phyloP scores from a whole-genome alignment of 2,113 vertebrate genomes.

The Heterocephalus glaber region DNA sequence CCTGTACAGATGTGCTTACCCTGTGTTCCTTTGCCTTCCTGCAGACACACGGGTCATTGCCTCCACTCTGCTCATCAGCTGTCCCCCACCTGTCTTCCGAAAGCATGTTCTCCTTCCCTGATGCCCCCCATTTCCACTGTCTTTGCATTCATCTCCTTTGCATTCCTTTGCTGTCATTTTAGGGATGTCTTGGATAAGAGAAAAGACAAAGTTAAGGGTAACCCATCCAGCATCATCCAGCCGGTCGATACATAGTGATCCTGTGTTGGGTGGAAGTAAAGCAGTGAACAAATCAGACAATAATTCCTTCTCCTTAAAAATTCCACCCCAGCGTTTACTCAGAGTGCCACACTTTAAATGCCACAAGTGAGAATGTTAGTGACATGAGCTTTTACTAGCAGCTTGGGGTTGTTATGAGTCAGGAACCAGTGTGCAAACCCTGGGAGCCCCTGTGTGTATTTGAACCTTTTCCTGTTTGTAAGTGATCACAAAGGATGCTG shows the following conservation, averaged over 20 bases:
- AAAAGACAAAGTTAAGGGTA: not conserved
- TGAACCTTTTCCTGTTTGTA: not conserved
- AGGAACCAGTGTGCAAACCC: not conserved
- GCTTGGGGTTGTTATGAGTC: not conserved
- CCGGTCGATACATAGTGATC: not conserved
- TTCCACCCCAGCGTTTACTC: not conserved
- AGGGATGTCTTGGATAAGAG: not conserved
- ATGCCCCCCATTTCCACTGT: not conserved
- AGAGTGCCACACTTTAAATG: not conserved
- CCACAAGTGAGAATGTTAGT: not conserved
- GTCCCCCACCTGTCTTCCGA: not conserved
- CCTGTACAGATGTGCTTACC: fast-evolving
- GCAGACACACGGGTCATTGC: not conserved
- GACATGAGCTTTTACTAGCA: not conserved
- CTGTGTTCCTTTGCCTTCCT: not conserved
- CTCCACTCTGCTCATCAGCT: not conserved
- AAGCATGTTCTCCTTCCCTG: not conserved
- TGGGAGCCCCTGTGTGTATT: not conserved
- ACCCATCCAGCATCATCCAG: too few relatives aligned
- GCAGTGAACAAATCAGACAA: not conserved
- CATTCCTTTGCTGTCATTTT: not conserved
- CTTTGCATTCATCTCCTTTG: not conserved
- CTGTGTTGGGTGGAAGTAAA: not conserved
- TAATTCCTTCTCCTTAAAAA: not conserved
- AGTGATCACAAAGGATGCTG: not conserved